Conservation (phyloP, 2,113 vertebrate species). For the Ciconia stormi region DNA sequence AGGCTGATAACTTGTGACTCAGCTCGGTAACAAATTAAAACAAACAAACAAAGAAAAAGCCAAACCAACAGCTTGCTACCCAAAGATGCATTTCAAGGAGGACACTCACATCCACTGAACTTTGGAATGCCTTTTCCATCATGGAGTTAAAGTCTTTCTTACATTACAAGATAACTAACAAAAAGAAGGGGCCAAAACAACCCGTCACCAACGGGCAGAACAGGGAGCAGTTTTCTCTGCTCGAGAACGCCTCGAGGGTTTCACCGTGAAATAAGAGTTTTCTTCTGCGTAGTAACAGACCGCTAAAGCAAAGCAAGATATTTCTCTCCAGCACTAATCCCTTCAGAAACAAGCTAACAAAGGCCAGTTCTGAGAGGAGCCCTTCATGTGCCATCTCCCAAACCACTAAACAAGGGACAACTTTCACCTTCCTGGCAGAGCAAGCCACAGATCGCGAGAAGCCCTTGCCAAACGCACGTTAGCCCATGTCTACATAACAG, state of each 20-base stretch:
- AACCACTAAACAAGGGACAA: neutral
- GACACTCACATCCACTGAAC: neutral
- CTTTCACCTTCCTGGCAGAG: neutral
- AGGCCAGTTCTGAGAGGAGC: neutral
- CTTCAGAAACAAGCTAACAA: neutral
- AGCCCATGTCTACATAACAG: neutral
- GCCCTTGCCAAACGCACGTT: neutral
- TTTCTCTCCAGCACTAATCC: neutral
- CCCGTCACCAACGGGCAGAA: neutral
- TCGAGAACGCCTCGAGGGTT: neutral
- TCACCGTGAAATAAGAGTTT: neutral
- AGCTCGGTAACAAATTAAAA: neutral
- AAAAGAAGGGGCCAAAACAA: neutral
- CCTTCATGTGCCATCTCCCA: rapidly evolving
- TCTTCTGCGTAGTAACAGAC: neutral
- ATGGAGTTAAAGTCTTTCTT: neutral
- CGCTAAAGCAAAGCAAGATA: neutral
- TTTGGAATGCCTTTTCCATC: neutral
- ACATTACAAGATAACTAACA: neutral
- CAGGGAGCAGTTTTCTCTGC: neutral
- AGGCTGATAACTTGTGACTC: neutral
- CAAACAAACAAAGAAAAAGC: neutral
- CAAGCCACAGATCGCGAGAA: neutral
- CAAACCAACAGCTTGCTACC: neutral
- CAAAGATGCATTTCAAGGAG: neutral